Evolutionary conservation across 2,797 vertebrate species (phyloP).

Genomic region (Erithacus rubecula): DNA sequence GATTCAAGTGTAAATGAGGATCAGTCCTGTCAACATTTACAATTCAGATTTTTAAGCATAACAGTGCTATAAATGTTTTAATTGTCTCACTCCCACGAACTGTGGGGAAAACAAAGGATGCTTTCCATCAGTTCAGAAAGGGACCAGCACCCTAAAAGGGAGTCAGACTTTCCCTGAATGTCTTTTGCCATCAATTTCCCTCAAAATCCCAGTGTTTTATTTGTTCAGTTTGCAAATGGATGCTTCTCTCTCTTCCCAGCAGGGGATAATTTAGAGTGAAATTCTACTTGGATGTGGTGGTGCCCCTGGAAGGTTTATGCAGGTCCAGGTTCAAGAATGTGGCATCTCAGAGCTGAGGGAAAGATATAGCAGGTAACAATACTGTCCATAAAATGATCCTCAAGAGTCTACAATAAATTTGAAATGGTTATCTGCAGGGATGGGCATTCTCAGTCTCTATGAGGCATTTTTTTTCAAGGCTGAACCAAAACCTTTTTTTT

Average conservation of each 20-base stretch:
- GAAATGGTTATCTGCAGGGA: not conserved
- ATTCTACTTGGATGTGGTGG: not conserved
- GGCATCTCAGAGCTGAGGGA: not conserved
- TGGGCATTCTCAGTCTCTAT: not conserved
- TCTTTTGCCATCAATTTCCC: not conserved
- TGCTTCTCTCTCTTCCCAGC: not conserved
- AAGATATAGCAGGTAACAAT: not conserved
- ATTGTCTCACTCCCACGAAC: not conserved
- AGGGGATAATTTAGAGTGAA: not conserved
- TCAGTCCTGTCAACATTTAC: not conserved
- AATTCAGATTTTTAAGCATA: not conserved
- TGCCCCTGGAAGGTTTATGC: not conserved
- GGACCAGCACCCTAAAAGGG: not conserved
- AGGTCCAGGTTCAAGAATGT: not conserved
- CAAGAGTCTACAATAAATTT: not conserved
- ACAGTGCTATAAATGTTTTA: not conserved
- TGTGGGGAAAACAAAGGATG: fast-evolving
- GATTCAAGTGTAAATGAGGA: not conserved
- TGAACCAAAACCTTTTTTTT: not conserved
- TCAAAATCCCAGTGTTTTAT: not conserved
- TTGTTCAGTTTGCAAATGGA: not conserved
- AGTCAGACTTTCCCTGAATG: not conserved
- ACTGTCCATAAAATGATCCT: not conserved
- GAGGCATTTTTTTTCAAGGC: not conserved
- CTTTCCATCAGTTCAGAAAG: not conserved